phyloP scores from a whole-genome alignment of 2,797 vertebrate species.

The Pseudochirops cupreus region DNA sequence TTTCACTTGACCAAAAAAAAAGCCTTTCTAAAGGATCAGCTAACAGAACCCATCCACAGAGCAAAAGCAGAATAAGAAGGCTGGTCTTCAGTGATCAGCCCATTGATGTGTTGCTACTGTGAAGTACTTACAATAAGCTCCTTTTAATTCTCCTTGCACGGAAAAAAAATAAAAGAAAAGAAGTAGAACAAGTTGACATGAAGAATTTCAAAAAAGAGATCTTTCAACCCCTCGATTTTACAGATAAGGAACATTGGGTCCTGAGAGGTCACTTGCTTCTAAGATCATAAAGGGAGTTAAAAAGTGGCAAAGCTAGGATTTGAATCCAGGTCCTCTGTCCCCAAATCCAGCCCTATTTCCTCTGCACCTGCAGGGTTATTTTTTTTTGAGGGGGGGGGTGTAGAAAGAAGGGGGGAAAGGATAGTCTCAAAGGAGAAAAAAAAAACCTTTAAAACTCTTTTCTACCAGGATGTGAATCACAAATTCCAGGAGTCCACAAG shows the following conservation, averaged over 20 bases:
- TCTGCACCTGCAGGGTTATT: not conserved
- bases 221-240: not conserved
- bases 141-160: too few relatives aligned
- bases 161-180: not conserved
- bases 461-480: not conserved
- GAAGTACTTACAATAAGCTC: too few relatives aligned
- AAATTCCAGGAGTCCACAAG: not conserved
- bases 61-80: not conserved
- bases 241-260: not conserved
- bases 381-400: too few relatives aligned
- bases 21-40: not conserved
- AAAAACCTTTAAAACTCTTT: not conserved
- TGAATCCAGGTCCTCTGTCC: not conserved
- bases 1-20: not conserved
- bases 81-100: not conserved
- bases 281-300: not conserved
- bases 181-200: not conserved
- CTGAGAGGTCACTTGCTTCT: not conserved
- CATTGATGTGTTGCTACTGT: not conserved
- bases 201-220: not conserved
- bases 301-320: not conserved
- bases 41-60: not conserved
- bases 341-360: not conserved
- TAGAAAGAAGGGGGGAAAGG: not conserved
- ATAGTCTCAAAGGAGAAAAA: slow-evolving; percentile 22